Percentiles rank a stretch among this genome's conserved stretches.
Evolutionary conservation across 2,797 vertebrate species (phyloP).

Genomic region (Centroberyx gerrardi): DNA sequence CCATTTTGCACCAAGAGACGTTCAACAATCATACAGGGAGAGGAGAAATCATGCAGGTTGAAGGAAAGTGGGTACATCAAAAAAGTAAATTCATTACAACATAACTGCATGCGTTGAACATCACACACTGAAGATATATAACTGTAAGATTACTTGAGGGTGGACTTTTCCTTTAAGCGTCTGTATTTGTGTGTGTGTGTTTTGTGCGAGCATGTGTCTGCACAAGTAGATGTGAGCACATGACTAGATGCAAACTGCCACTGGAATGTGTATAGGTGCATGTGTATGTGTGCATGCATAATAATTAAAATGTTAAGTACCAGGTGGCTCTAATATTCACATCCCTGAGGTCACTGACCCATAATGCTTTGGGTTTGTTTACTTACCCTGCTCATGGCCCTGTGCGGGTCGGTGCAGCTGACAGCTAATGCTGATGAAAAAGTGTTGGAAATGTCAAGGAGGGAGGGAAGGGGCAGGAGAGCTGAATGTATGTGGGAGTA

Average conservation of each 20-base stretch:
- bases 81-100: too few species aligned
- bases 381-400: slow-evolving; percentile 56
- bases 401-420: slow-evolving; percentile 52
- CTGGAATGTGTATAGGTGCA: not conserved
- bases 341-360: slow-evolving; percentile 1
- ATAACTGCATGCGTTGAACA: not conserved
- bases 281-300: slow-evolving; percentile 1
- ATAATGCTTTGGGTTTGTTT: slow-evolving; percentile 44
- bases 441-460: slow-evolving; percentile 23
- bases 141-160: not conserved
- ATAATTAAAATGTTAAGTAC: not conserved
- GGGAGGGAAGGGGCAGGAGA: not conserved
- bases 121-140: slow-evolving; percentile 8
- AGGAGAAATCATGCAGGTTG: too few species aligned
- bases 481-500: slow-evolving; percentile 2
- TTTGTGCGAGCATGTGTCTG: not conserved
- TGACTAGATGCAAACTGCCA: not conserved
- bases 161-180: slow-evolving; percentile 1
- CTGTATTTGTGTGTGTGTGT: slow-evolving; percentile 12
- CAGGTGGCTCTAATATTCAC: slow-evolving; percentile 41
- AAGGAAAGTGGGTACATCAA: too few species aligned
- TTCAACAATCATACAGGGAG: too few species aligned
- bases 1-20: too few species aligned
- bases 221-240: not conserved
- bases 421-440: slow-evolving; percentile 51